A percentile compares a stretch with the other conserved stretches of the same genome.
These are phyloP conservation scores for Zenarchopterus dispar DNA, from an alignment of 2,797 vertebrate species.

Conservation along the genomic window DNA sequence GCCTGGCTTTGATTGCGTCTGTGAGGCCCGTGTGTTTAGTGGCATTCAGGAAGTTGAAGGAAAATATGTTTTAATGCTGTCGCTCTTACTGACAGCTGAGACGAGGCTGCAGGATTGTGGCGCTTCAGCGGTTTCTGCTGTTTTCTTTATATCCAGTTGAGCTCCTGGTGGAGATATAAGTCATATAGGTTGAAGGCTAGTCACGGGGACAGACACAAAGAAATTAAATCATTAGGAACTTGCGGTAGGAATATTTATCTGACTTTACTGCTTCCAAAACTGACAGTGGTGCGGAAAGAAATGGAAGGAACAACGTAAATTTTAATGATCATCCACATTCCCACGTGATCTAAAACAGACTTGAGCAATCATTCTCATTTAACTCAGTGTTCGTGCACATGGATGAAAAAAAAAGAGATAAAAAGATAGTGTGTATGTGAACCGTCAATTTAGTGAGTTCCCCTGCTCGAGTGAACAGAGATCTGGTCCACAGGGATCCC, in stretches of 20 bases:
- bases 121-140: conserved; percentile 20
- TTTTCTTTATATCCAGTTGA: conserved; percentile 35
- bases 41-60: too few relatives aligned
- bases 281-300: conserved; percentile 34
- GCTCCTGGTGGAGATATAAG: conserved; percentile 12
- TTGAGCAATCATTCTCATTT: conserved; percentile 63
- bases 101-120: conserved; percentile 21
- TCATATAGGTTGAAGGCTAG: conserved; percentile 15
- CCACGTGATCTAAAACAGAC: conserved; percentile 70
- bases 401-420: conserved; percentile 60
- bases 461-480: conserved; percentile 73
- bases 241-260: conserved; percentile 2
- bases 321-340: conserved; percentile 54
- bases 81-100: background rate
- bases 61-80: background rate
- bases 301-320: conserved; percentile 8
- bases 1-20: conserved; percentile 7
- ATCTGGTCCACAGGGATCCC: conserved; percentile 77
- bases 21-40: too few relatives aligned
- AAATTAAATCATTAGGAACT: conserved; percentile 1
- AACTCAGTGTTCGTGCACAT: conserved; percentile 39
- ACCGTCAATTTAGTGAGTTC: conserved; percentile 67
- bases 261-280: conserved; percentile 9
- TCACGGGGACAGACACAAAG: background rate
- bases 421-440: conserved; percentile 74